phyloP scores from a whole-genome alignment of 1,140 invertebrate genomes.

The Leucophenga varia region DNA sequence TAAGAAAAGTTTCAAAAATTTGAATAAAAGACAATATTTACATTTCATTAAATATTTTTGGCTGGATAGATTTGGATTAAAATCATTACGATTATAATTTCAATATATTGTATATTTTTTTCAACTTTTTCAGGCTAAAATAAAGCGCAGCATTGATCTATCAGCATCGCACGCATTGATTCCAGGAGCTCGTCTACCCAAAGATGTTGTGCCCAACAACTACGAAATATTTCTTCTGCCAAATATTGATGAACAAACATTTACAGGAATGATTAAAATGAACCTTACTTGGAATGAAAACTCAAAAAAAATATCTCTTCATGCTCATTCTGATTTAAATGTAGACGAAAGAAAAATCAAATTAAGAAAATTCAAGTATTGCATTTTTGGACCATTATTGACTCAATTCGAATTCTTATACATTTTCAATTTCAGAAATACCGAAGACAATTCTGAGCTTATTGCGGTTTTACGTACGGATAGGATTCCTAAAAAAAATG shows the following conservation, averaged over 20 bases:
- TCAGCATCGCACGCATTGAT: constrained; percentile 62
- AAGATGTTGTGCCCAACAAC: constrained; percentile 61
- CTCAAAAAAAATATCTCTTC: constrained; percentile 63
- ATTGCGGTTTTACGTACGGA: constrained; percentile 34
- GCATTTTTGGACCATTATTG: no score
- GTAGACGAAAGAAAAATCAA: constrained; percentile 57
- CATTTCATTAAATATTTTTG: no score
- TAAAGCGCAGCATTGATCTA: constrained; percentile 62
- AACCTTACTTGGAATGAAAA: constrained; percentile 62
- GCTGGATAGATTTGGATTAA: no score
- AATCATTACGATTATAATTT: no score
- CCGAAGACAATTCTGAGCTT: no score
- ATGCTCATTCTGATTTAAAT: constrained; percentile 64
- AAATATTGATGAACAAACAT: constrained; percentile 61
- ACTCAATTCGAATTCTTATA: no score
- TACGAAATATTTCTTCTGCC: constrained; percentile 67
- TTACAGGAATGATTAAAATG: constrained; percentile 64
- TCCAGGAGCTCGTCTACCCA: constrained; percentile 61
- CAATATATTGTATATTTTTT: no score
- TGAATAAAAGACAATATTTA: no score
- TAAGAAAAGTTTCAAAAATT: no score
- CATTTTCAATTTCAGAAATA: background rate
- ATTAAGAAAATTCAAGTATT: no score
- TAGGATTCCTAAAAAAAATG: constrained; percentile 60
- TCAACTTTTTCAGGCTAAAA: constrained; percentile 7